phyloP scores from a whole-genome alignment of 2,797 vertebrate species.

The Acanthornis magna region DNA sequence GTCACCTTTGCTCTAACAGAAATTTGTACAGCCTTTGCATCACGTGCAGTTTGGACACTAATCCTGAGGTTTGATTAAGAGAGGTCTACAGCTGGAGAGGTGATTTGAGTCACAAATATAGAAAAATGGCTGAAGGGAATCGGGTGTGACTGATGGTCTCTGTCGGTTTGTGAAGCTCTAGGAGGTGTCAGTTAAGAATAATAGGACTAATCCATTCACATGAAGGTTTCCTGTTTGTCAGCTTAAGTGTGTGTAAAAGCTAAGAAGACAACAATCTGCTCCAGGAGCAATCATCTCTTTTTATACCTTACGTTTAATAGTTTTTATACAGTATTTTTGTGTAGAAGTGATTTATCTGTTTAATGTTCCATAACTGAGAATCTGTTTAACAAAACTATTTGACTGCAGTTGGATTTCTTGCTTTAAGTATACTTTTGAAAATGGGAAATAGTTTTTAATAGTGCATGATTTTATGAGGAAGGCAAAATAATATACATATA shows the following conservation, averaged over 20 bases:
- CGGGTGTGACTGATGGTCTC: not conserved
- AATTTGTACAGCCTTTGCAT: not conserved
- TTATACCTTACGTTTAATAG: not conserved
- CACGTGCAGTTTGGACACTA: not conserved
- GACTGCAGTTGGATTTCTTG: not conserved
- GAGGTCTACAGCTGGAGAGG: not conserved
- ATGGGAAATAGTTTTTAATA: not conserved
- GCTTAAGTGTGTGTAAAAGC: not conserved
- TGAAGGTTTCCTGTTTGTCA: not conserved
- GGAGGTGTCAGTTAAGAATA: not conserved
- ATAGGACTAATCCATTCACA: not conserved
- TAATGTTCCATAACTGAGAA: not conserved
- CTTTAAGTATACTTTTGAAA: not conserved
- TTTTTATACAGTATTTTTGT: not conserved
- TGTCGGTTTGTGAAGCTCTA: not conserved
- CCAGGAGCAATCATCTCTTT: not conserved
- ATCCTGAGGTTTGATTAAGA: not conserved
- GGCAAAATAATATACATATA: not conserved
- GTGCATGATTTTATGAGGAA: not conserved
- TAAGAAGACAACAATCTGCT: not conserved
- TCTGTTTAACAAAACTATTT: not conserved
- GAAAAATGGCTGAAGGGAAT: not conserved
- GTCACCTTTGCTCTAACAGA: not conserved
- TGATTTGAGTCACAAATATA: not conserved
- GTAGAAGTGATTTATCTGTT: not conserved